A percentile compares a stretch with the other conserved stretches of the same genome.
phyloP scores from a whole-genome alignment of 2,888 invertebrate genomes.

The Dioctria linearis region DNA sequence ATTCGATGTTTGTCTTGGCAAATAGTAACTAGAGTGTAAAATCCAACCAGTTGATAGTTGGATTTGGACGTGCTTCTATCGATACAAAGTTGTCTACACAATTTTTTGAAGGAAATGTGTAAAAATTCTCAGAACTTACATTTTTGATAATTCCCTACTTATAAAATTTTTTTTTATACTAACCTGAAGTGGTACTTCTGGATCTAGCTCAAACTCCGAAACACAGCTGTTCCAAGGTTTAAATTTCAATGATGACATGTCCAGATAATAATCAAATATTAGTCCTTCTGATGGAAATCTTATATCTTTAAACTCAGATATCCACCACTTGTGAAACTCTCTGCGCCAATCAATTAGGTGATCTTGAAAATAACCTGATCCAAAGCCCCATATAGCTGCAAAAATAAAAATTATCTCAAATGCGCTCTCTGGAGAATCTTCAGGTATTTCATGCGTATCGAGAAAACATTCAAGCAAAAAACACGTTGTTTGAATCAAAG shows the following conservation, averaged over 20 bases:
- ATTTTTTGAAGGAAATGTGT: too few relatives aligned
- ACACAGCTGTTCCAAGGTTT: constrained; percentile 90
- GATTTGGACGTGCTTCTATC: too few relatives aligned
- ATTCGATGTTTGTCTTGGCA: too few relatives aligned
- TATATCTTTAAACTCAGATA: constrained; percentile 90
- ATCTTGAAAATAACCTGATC: constrained; percentile 92
- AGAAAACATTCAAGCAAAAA: constrained; percentile 88
- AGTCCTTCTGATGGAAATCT: constrained; percentile 89
- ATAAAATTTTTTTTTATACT: constrained; percentile 57
- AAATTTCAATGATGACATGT: constrained; percentile 87
- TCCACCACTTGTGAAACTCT: constrained; percentile 97
- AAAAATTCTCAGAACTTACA: too few relatives aligned
- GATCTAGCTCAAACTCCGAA: constrained; percentile 84
- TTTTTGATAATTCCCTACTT: too few relatives aligned
- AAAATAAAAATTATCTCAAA: constrained; percentile 94
- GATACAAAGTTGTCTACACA: too few relatives aligned
- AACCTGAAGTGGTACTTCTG: constrained; percentile 86
- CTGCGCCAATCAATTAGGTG: constrained; percentile 92
- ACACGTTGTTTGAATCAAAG: constrained; percentile 90
- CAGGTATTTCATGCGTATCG: constrained; percentile 84
- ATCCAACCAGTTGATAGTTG: too few relatives aligned
- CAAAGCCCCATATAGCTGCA: constrained; percentile 93
- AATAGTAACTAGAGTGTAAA: too few relatives aligned
- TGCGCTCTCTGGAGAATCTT: constrained; percentile 94
- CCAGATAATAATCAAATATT: constrained; percentile 92